A percentile compares a stretch with the other conserved stretches of the same genome.
Evolutionary conservation across 1,140 invertebrate species (phyloP).

Genomic region (Aplysia californica): DNA sequence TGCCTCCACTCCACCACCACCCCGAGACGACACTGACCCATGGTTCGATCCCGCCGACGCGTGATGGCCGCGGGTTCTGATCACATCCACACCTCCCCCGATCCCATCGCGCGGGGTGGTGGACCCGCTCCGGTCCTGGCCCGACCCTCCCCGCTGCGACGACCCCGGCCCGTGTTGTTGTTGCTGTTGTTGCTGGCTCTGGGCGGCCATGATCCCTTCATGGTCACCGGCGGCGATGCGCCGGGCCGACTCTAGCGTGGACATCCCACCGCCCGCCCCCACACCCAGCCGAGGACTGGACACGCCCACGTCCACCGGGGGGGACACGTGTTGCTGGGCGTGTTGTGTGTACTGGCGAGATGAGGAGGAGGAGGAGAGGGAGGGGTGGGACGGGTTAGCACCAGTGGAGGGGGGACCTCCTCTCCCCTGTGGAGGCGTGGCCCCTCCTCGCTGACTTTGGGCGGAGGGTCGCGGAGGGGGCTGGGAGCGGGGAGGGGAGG

Average conservation of each 20-base stretch:
- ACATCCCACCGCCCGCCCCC: constrained; percentile 35
- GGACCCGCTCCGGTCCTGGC: background rate
- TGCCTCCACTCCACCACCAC: too few species aligned
- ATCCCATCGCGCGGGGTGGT: background rate
- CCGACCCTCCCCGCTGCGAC: background rate
- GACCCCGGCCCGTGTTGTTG: too few species aligned
- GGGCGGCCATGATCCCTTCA: constrained; percentile 17
- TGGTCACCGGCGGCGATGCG: constrained; percentile 25
- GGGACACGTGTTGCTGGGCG: constrained; percentile 8
- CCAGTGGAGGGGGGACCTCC: background rate
- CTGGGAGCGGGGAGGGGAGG: constrained; percentile 17
- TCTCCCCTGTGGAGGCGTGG: background rate
- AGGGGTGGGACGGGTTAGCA: too few species aligned
- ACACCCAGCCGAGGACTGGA: constrained; percentile 16
- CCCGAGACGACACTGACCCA: too few species aligned
- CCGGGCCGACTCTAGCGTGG: constrained; percentile 34
- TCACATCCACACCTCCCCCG: constrained; percentile 13
- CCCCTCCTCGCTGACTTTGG: background rate
- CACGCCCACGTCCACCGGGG: background rate
- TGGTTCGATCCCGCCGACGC: too few species aligned
- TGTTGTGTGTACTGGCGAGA: too few species aligned
- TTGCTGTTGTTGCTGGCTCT: too few species aligned
- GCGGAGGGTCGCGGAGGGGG: background rate
- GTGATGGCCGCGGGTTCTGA: constrained; percentile 15
- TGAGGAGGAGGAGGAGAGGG: too few species aligned